phyloP scores from a whole-genome alignment of 2,888 invertebrate species.

The Pristionchus mayeri region DNA sequence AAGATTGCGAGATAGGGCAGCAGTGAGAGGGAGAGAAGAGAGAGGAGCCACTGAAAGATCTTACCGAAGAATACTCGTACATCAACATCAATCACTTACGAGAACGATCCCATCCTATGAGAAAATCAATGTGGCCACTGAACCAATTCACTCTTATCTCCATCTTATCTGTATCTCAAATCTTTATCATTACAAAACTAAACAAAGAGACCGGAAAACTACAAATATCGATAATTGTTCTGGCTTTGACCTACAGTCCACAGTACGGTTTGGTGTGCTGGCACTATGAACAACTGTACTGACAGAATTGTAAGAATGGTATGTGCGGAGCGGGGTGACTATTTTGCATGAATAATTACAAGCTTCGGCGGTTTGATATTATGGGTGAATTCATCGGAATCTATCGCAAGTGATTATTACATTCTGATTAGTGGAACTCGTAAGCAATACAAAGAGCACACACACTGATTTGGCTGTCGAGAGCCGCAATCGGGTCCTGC shows the following conservation, averaged over 20 bases:
- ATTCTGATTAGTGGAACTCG: neutral
- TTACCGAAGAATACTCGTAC: no score
- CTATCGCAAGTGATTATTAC: constrained; percentile 30
- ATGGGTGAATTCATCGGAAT: constrained; percentile 26
- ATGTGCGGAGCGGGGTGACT: neutral
- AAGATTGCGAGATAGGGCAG: no score
- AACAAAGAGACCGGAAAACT: neutral
- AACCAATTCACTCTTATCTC: constrained; percentile 1
- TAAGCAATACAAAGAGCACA: neutral
- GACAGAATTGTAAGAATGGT: constrained; percentile 13
- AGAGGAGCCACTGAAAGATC: no score
- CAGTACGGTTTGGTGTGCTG: neutral
- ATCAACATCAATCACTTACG: no score
- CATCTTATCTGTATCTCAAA: constrained; percentile 24
- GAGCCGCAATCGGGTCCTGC: neutral
- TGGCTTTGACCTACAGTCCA: constrained; percentile 26
- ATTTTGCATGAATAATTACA: neutral
- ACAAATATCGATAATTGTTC: neutral
- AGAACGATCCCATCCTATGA: neutral
- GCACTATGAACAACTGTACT: neutral
- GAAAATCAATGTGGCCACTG: constrained; percentile 9
- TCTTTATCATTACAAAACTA: constrained; percentile 33
- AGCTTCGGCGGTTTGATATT: constrained; percentile 13
- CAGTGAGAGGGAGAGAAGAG: no score
- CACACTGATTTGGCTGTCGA: neutral